Conservation (phyloP, 2,888 invertebrate genomes). For the Crossocerus cetratus region DNA sequence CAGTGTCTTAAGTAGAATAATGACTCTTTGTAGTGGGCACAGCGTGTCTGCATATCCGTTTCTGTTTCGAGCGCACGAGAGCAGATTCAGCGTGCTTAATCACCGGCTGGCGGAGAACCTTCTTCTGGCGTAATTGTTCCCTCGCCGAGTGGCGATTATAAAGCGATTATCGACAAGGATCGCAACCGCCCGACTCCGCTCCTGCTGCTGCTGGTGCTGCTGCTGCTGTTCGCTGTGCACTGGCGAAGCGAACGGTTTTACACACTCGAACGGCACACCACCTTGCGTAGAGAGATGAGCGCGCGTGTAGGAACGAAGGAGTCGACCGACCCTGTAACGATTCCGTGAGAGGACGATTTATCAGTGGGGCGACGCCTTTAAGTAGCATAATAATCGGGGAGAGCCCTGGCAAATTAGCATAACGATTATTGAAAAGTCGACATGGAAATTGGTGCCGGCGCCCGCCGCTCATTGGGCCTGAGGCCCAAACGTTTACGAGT, state of each 20-base stretch:
- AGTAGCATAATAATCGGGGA: slow-evolving; percentile 11
- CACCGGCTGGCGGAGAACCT: slow-evolving; percentile 46
- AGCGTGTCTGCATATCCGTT: slow-evolving; percentile 47
- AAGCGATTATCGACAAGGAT: slow-evolving; percentile 64
- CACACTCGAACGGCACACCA: background rate
- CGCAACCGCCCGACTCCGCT: slow-evolving; percentile 20
- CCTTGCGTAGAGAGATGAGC: background rate
- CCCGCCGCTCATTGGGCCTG: too few relatives aligned
- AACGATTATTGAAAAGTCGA: slow-evolving; percentile 7
- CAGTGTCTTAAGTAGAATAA: slow-evolving; percentile 36
- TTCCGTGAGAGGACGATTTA: slow-evolving; percentile 29
- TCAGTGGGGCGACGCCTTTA: slow-evolving; percentile 18
- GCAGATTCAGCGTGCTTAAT: slow-evolving; percentile 47
- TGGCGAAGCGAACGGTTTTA: background rate
- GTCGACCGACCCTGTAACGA: background rate
- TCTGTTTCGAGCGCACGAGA: slow-evolving; percentile 41
- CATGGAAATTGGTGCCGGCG: slow-evolving; percentile 1
- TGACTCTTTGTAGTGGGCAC: slow-evolving; percentile 34
- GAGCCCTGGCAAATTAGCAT: slow-evolving; percentile 19
- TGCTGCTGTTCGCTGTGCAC: too few relatives aligned
- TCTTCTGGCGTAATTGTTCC: slow-evolving; percentile 61
- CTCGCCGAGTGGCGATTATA: slow-evolving; percentile 65
- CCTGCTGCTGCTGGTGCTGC: too few relatives aligned
- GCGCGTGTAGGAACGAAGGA: slow-evolving; percentile 13
- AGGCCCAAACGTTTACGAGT: background rate